Conservation (phyloP, 2,888 invertebrate species). For the Amphipoea oculea region DNA sequence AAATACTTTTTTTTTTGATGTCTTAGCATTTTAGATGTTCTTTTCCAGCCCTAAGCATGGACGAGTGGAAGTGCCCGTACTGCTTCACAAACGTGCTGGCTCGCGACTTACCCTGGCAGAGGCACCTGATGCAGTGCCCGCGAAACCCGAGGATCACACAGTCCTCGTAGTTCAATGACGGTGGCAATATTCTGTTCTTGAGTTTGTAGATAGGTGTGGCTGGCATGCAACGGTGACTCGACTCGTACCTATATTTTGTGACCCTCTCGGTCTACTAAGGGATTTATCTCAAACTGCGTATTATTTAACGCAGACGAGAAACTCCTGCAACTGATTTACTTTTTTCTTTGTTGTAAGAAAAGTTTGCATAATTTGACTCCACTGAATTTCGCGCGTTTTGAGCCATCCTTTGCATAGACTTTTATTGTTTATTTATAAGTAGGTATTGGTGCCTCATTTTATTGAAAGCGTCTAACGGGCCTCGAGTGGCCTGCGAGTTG, state of each 20-base stretch:
- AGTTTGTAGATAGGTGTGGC: constrained; percentile 25
- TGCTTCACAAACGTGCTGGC: constrained; percentile 95
- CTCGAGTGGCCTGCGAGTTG: background rate
- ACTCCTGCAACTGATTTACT: background rate
- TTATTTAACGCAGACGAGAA: background rate
- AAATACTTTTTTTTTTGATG: background rate
- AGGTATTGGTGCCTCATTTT: background rate
- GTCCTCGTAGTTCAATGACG: constrained; percentile 59
- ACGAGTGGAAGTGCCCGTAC: constrained; percentile 95
- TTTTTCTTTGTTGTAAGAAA: background rate
- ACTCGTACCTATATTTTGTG: background rate
- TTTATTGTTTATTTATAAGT: background rate
- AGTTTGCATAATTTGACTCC: background rate
- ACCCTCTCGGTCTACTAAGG: background rate
- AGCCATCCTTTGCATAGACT: background rate
- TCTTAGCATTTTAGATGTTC: background rate
- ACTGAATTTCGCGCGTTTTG: background rate
- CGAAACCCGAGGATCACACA: constrained; percentile 84
- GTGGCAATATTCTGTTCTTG: constrained; percentile 3
- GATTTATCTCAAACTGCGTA: background rate
- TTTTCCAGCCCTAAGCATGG: constrained; percentile 85
- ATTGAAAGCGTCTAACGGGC: background rate
- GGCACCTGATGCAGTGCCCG: constrained; percentile 93
- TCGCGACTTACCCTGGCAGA: constrained; percentile 95
- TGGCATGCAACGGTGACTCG: constrained; percentile 15